Conservation (phyloP, 2,113 vertebrate species). For the Dipodomys stephensi region DNA sequence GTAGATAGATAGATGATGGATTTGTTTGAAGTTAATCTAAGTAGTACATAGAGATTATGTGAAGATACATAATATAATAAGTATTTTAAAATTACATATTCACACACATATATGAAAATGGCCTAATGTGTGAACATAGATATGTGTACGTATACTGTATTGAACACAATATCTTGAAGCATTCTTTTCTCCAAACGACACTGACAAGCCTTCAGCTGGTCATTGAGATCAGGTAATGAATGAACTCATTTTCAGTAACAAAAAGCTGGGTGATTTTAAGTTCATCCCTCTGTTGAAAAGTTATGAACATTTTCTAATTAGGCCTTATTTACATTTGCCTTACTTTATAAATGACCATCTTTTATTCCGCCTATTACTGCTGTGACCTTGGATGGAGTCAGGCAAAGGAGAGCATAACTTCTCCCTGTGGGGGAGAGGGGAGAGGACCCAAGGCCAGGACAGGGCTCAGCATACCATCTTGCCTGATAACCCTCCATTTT, state of each 20-base stretch:
- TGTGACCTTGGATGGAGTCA: background rate
- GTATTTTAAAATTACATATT: background rate
- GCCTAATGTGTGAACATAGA: background rate
- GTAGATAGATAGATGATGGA: no score
- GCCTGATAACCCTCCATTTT: slow-evolving; percentile 54
- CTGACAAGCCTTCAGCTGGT: slow-evolving; percentile 47
- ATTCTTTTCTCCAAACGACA: slow-evolving; percentile 59
- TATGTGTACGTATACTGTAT: no score
- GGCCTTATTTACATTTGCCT: slow-evolving; percentile 68
- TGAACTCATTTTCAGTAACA: slow-evolving; percentile 77
- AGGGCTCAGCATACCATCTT: slow-evolving; percentile 29
- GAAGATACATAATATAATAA: background rate
- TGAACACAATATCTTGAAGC: slow-evolving; percentile 18
- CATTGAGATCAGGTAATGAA: slow-evolving; percentile 72
- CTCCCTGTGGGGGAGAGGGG: slow-evolving; percentile 45
- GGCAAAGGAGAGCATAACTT: slow-evolving; percentile 55
- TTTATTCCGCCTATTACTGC: background rate
- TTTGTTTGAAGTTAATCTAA: background rate
- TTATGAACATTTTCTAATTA: slow-evolving; percentile 77
- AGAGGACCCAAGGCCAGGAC: slow-evolving; percentile 40
- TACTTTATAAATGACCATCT: slow-evolving; percentile 62
- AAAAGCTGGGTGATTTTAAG: slow-evolving; percentile 72
- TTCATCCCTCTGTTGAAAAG: slow-evolving; percentile 72
- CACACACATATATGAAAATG: slow-evolving; percentile 55
- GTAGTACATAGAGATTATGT: background rate